phyloP scores from a whole-genome alignment of 2,888 invertebrate genomes.

The Lasioglossum leucozonium region DNA sequence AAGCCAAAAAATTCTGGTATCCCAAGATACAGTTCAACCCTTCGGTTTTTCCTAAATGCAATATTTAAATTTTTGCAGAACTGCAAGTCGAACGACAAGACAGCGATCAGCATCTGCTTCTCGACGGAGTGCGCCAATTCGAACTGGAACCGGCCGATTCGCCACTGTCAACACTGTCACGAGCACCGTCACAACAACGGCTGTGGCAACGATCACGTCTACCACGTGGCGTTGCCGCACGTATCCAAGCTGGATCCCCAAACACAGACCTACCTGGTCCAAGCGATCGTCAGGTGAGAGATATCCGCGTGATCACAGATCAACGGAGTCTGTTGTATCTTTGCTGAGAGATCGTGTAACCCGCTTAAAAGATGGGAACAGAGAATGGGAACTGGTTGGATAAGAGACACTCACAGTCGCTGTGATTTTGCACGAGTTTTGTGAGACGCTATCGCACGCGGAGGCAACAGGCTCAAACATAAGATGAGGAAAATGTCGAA shows the following conservation, averaged over 20 bases:
- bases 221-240: slow-evolving; percentile 93
- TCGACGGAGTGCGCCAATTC: slow-evolving; percentile 98
- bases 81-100: slow-evolving; percentile 95
- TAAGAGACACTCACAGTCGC: slow-evolving; percentile 35
- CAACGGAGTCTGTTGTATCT: slow-evolving; percentile 1
- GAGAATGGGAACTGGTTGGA: slow-evolving; percentile 30
- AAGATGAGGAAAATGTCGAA: neutral
- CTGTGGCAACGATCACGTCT: slow-evolving; percentile 95
- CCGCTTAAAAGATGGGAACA: slow-evolving; percentile 47
- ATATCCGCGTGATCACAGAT: neutral
- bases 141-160: slow-evolving; percentile 97
- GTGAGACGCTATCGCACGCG: slow-evolving; percentile 1
- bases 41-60: neutral
- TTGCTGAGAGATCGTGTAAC: slow-evolving; percentile 47
- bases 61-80: slow-evolving; percentile 86
- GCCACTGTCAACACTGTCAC: slow-evolving; percentile 96
- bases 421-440: slow-evolving; percentile 58
- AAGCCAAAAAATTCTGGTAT: too few relatives aligned
- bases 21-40: too few relatives aligned
- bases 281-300: slow-evolving; percentile 94
- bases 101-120: slow-evolving; percentile 98
- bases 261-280: slow-evolving; percentile 96
- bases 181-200: slow-evolving; percentile 94
- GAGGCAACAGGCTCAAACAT: slow-evolving; percentile 22
- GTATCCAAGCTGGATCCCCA: slow-evolving; percentile 96